Conservation (phyloP, 2,797 vertebrate species). For the Poecile montanus region DNA sequence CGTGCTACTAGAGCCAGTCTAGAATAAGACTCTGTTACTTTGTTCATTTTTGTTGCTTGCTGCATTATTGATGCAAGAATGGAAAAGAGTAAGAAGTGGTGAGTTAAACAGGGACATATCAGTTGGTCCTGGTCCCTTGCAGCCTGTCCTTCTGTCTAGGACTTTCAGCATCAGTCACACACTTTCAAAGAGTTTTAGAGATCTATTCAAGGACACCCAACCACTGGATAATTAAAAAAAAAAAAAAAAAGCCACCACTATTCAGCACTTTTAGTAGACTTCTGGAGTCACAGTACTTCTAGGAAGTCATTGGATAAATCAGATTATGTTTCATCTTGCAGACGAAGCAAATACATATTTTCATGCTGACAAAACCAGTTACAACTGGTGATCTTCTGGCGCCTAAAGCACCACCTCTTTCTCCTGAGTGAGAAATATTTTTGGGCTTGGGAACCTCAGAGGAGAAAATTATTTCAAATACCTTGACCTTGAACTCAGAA, state of each 20-base stretch:
- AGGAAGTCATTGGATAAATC: slow-evolving; percentile 31
- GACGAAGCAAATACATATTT: slow-evolving; percentile 19
- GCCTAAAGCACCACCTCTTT: neutral
- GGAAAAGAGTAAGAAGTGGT: neutral
- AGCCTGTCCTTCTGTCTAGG: neutral
- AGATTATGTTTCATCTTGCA: neutral
- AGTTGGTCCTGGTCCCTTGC: neutral
- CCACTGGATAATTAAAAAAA: neutral
- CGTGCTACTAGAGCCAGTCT: neutral
- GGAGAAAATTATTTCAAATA: neutral
- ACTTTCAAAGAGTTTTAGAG: neutral
- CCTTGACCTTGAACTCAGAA: neutral
- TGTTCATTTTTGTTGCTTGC: neutral
- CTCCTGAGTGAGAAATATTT: neutral
- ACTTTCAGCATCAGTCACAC: neutral
- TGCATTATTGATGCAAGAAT: slow-evolving; percentile 43
- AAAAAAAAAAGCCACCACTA: neutral
- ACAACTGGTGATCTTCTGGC: neutral
- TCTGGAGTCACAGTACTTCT: slow-evolving; percentile 30
- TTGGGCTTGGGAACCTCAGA: neutral
- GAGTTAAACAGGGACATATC: slow-evolving; percentile 10
- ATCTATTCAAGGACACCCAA: neutral
- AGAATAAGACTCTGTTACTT: neutral
- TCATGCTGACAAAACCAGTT: slow-evolving; percentile 6
- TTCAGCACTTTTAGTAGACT: slow-evolving; percentile 34